Percentiles rank a stretch among this genome's conserved stretches.
Evolutionary conservation across 1,140 invertebrate species (phyloP).

Genomic region (Oppia nitens): DNA sequence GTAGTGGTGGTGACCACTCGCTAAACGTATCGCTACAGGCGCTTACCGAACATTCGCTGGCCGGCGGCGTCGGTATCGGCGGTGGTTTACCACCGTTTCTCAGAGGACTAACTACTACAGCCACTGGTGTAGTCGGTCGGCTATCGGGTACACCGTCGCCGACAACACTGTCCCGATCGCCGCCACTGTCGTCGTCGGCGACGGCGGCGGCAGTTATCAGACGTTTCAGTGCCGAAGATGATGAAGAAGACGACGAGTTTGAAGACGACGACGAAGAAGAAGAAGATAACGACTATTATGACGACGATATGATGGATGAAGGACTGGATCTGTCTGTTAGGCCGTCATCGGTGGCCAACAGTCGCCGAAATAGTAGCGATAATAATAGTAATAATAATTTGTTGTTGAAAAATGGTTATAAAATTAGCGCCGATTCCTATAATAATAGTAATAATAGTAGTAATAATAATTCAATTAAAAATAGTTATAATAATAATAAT

Average conservation of each 20-base stretch:
- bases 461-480: background rate
- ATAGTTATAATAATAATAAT: too few species aligned
- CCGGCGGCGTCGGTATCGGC: background rate
- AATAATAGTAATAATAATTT: background rate
- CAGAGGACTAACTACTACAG: too few species aligned
- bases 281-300: background rate
- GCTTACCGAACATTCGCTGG: background rate
- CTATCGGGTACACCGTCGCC: too few species aligned
- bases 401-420: too few species aligned
- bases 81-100: too few species aligned
- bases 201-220: too few species aligned
- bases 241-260: background rate
- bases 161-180: background rate
- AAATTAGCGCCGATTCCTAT: background rate
- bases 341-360: background rate
- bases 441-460: background rate
- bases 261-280: background rate
- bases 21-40: background rate
- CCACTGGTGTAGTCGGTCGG: background rate
- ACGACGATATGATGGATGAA: background rate
- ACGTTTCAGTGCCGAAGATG: background rate
- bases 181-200: background rate
- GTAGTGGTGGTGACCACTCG: background rate
- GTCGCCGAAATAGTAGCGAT: background rate
- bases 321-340: background rate